These are phyloP conservation scores for Podiceps cristatus DNA, from an alignment of 2,113 vertebrate species.

Conservation along the genomic window DNA sequence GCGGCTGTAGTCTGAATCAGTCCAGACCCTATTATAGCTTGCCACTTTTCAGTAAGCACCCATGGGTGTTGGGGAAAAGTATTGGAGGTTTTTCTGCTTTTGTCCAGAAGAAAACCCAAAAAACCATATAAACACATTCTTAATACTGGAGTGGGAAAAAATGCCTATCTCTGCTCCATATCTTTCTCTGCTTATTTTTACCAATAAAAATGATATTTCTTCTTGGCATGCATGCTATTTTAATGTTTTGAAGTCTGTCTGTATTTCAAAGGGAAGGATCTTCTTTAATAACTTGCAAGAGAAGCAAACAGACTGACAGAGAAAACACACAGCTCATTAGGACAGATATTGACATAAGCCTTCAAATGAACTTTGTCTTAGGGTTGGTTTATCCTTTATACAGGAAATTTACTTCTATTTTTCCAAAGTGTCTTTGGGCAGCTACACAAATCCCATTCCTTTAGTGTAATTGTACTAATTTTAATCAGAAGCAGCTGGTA, in stretches of 20 bases:
- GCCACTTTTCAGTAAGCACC: neutral
- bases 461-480: neutral
- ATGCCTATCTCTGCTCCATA: neutral
- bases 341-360: neutral
- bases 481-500: constrained; percentile 6
- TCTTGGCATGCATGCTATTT: neutral
- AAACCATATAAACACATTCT: neutral
- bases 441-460: neutral
- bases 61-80: neutral
- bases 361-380: neutral
- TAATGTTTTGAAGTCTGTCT: neutral
- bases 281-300: neutral
- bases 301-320: neutral
- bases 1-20: neutral
- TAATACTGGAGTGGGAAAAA: neutral
- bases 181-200: neutral
- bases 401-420: neutral
- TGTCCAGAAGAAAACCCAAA: neutral
- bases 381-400: neutral
- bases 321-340: neutral
- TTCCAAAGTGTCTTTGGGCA: neutral
- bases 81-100: neutral
- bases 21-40: neutral
- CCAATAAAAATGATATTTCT: neutral
- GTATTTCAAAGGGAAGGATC: neutral